These are phyloP conservation scores for Talpa occidentalis DNA, from an alignment of 2,113 vertebrate species.

Conservation along the genomic window DNA sequence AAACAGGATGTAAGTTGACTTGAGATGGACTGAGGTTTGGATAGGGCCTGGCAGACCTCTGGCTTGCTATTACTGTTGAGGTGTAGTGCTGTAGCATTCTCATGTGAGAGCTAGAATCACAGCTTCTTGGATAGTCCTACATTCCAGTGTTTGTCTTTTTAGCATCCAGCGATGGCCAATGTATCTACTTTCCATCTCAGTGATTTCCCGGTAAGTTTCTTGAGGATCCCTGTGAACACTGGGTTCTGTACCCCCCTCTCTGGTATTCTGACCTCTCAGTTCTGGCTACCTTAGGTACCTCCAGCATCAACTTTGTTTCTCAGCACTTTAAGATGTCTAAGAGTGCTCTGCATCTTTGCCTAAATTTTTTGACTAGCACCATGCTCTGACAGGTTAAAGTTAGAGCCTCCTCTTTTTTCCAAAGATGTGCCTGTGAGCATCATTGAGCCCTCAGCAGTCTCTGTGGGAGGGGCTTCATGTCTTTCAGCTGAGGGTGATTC, in stretches of 20 bases:
- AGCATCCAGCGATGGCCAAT: neutral
- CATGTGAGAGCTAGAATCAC: neutral
- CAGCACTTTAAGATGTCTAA: neutral
- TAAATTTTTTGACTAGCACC: neutral
- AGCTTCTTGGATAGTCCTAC: neutral
- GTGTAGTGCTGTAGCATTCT: neutral
- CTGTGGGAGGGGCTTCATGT: neutral
- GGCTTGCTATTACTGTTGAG: neutral
- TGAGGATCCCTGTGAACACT: neutral
- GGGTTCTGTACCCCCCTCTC: too few species aligned
- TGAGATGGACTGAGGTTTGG: neutral
- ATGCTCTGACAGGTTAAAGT: neutral
- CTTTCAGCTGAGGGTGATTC: neutral
- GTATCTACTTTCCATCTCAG: neutral
- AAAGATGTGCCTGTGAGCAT: too few species aligned
- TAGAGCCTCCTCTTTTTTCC: too few species aligned
- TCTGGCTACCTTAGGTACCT: neutral
- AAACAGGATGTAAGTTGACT: neutral
- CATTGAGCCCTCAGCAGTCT: too few species aligned
- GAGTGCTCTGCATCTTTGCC: neutral
- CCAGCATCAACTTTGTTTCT: neutral
- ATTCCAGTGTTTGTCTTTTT: neutral
- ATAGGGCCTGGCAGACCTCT: neutral
- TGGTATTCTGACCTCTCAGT: neutral
- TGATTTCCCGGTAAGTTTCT: neutral